Conservation (phyloP, 92 coral and sea anemone species). For the Siderastrea radians region DNA sequence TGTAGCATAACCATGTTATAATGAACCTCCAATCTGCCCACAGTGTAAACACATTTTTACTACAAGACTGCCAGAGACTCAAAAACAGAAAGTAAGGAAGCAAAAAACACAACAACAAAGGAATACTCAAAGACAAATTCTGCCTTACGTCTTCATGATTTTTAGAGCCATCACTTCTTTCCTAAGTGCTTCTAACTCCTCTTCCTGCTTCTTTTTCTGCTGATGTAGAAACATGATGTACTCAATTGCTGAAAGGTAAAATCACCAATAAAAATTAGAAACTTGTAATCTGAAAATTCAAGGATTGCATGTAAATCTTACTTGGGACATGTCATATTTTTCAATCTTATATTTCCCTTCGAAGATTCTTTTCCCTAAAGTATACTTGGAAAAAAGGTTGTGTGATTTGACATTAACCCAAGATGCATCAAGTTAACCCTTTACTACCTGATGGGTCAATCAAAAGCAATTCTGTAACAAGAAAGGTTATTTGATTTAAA, state of each 20-base stretch:
- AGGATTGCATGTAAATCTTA: no score
- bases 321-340: no score
- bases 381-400: no score
- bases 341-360: no score
- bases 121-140: neutral
- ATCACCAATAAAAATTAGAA: neutral
- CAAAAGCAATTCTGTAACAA: no score
- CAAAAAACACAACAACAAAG: neutral
- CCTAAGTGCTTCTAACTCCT: constrained; percentile 91
- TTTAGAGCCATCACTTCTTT: constrained; percentile 97
- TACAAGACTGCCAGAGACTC: no score
- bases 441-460: no score
- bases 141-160: constrained; percentile 97
- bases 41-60: no score
- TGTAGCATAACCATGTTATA: neutral
- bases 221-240: constrained; percentile 87
- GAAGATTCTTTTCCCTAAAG: no score
- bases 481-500: neutral
- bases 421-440: no score
- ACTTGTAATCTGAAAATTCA: neutral
- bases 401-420: no score
- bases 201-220: constrained; percentile 89
- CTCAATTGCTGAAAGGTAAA: constrained; percentile 80
- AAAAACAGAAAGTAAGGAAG: neutral
- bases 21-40: neutral